These are phyloP conservation scores for Drosophila ficusphila DNA, from an alignment of 1,140 invertebrate species.

Conservation along the genomic window DNA sequence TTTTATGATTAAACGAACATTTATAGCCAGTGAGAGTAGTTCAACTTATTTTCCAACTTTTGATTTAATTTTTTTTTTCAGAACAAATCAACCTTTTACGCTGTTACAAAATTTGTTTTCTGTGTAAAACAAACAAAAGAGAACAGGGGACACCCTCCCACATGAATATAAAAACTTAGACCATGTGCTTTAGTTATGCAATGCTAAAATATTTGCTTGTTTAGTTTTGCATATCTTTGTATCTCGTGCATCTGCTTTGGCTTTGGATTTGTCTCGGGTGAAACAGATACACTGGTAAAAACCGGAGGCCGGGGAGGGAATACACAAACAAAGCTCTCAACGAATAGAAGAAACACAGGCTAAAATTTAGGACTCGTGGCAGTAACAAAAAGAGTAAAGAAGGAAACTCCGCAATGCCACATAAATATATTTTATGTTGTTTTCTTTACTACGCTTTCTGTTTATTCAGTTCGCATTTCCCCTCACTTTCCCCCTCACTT, in stretches of 20 bases:
- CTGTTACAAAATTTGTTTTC: background rate
- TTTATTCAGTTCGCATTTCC: constrained; percentile 33
- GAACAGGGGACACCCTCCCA: background rate
- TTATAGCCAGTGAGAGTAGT: no score
- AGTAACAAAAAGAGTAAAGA: constrained; percentile 50
- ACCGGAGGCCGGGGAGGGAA: background rate
- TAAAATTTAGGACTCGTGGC: constrained; percentile 46
- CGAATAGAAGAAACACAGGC: constrained; percentile 26
- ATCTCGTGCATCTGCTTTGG: constrained; percentile 62
- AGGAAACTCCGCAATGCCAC: constrained; percentile 58
- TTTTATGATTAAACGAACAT: no score
- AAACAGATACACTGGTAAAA: constrained; percentile 10
- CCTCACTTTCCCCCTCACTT: no score
- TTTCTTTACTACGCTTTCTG: constrained; percentile 65
- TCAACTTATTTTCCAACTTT: no score
- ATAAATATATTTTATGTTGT: constrained; percentile 78
- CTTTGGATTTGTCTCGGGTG: constrained; percentile 43
- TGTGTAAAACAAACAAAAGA: background rate
- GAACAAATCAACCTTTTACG: no score
- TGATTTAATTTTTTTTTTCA: no score
- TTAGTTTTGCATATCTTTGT: constrained; percentile 79
- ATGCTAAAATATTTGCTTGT: constrained; percentile 80
- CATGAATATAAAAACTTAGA: constrained; percentile 10
- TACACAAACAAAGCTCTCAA: constrained; percentile 49
- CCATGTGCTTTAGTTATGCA: constrained; percentile 67